Base-by-base conservation (phyloP, 1,140 invertebrate genomes). In the Coptotermes formosanus region DNA sequence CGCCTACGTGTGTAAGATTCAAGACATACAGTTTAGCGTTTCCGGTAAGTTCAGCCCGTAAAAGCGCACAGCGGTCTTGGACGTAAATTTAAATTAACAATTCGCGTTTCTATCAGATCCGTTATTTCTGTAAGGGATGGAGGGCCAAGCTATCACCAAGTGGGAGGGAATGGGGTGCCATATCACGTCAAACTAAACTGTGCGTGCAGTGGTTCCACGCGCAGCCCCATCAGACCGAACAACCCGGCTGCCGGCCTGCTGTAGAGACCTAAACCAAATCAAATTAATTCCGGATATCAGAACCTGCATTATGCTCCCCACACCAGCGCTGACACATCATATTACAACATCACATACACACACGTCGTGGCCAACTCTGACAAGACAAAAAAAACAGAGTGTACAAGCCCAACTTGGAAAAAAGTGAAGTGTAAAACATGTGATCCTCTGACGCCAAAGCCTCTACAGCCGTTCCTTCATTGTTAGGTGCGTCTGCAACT, bases 271-370 rank as follows among this genome's bases (percentile, higher is more conserved):
- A 86, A 43, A 82, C 82, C 75, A 86, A 86, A 86, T 86, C 86
- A 86, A 86, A 86, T 86, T 86, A 86, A 86, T 86, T 86, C 86
- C 86, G 81, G 52, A 83, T 86, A 86, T 84, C 86, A 86, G 86
- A 81, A 86, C 45, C 64, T 45, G 48, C 82, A 43, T 59, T 82
- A 21, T 16, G 14, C 52, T 16, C 52, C 52, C 52, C 9, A 48
- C 45, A 19, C 59, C 59, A 64, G 16, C 59, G 85, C 86, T 86
- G 86, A 86, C 86, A 86, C 32, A 52, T 86, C 81, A 82, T 52
- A 82, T 86, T 82, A 83, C 38, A 86, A 86, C 64, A 86, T 75
- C 82, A 83, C 30, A 52, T n/a, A 83, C 45, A 82, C 83, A 85
- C 59, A 30, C 64, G n/a, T 75, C 25, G n/a, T 25, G 25, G 64